phyloP scores from a whole-genome alignment of 2,113 vertebrate genomes.

The Oncorhynchus nerka region DNA sequence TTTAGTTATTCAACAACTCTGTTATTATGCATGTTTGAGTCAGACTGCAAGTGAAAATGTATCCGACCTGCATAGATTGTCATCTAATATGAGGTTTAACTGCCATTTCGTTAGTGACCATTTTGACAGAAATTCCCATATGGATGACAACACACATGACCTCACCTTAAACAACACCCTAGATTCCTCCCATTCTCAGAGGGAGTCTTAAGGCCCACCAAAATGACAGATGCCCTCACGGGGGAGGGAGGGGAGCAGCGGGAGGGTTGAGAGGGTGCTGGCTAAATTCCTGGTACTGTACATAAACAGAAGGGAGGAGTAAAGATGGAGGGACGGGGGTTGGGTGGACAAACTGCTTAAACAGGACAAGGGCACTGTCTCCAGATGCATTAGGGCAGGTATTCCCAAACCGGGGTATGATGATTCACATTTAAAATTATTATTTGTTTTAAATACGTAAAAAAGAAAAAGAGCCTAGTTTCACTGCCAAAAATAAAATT shows the following conservation, averaged over 20 bases:
- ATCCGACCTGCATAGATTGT: no score
- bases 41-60: neutral
- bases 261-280: constrained; percentile 21
- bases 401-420: no score
- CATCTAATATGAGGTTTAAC: no score
- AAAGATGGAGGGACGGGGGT: neutral
- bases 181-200: neutral
- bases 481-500: no score
- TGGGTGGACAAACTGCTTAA: constrained; percentile 28
- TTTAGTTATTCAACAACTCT: neutral
- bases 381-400: no score
- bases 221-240: constrained; percentile 27
- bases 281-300: constrained; percentile 34
- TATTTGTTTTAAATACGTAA: no score
- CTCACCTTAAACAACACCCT: neutral
- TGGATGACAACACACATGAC: neutral
- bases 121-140: neutral
- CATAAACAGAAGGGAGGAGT: constrained; percentile 30
- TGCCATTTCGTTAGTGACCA: neutral
- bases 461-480: no score
- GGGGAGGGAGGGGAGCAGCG: neutral
- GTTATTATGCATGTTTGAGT: neutral
- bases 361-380: constrained; percentile 18
- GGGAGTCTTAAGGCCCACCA: constrained; percentile 5
- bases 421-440: no score